Conservation (phyloP, 2,113 vertebrate species). For the Uria aalge region DNA sequence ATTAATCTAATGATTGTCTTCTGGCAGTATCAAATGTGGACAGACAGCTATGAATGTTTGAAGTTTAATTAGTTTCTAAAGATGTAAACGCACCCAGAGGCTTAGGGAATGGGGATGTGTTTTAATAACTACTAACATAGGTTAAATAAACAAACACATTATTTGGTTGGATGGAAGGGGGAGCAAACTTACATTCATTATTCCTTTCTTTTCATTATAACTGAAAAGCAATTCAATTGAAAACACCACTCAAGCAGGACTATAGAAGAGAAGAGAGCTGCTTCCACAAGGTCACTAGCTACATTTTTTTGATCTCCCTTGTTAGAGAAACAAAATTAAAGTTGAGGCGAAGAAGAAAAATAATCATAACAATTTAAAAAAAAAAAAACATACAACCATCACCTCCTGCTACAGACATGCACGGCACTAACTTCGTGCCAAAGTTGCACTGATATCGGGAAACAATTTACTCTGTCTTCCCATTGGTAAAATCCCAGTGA, state of each 20-base stretch:
- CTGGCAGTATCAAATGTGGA: background rate
- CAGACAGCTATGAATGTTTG: background rate
- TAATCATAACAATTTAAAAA: background rate
- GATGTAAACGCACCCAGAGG: background rate
- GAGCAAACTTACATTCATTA: background rate
- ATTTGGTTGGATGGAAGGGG: background rate
- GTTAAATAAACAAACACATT: constrained; percentile 1
- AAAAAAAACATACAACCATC: background rate
- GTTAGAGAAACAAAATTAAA: background rate
- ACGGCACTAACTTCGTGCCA: background rate
- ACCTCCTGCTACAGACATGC: background rate
- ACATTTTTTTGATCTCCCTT: background rate
- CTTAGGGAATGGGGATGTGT: background rate
- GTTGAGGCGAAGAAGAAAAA: background rate
- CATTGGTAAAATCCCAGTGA: background rate
- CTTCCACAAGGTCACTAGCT: background rate
- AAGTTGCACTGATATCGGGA: background rate
- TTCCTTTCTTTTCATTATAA: background rate
- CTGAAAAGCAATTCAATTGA: background rate
- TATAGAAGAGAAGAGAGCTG: background rate
- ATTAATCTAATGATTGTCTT: constrained; percentile 7
- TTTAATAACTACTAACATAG: background rate
- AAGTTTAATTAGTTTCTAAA: constrained; percentile 59
- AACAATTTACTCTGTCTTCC: background rate
- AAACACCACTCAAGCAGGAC: background rate